phyloP scores from a whole-genome alignment of 2,797 vertebrate genomes.

The Staurois parvus region DNA sequence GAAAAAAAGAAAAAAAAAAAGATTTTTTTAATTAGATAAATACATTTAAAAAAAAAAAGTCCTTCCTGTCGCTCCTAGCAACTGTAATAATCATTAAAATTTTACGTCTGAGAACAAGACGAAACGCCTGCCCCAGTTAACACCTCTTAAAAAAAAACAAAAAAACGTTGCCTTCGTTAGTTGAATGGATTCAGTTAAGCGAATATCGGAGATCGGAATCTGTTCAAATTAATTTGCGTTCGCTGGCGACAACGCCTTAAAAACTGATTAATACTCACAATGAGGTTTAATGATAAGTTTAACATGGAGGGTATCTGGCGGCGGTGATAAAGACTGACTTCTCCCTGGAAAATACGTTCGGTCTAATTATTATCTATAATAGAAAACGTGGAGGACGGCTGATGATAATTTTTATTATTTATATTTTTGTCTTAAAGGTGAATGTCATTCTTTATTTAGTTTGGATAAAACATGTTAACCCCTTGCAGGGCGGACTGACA shows the following conservation, averaged over 20 bases:
- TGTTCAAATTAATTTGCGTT: background rate
- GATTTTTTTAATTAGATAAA: conserved; percentile 75
- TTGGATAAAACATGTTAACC: no score
- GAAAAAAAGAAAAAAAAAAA: conserved; percentile 57
- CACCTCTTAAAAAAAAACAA: background rate
- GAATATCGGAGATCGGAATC: background rate
- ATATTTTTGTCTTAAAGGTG: no score
- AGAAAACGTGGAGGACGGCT: no score
- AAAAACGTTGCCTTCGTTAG: conserved; percentile 19
- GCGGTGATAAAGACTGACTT: background rate
- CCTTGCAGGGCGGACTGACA: no score
- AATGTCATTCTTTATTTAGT: no score
- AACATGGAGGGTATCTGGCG: conserved; percentile 6
- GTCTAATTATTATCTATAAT: background rate
- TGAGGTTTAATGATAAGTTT: conserved; percentile 36
- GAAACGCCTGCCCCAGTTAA: conserved; percentile 1
- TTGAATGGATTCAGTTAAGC: conserved; percentile 23
- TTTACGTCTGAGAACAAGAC: conserved; percentile 66
- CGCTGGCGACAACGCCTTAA: background rate
- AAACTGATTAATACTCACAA: conserved; percentile 27
- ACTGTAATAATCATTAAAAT: conserved; percentile 64
- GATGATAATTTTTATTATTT: no score
- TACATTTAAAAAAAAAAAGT: conserved; percentile 67
- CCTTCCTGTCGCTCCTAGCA: conserved; percentile 70
- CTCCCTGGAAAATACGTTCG: conserved; percentile 3